Evolutionary conservation across 2,888 invertebrate species (phyloP).

Genomic region (Alentia gelatinosa): DNA sequence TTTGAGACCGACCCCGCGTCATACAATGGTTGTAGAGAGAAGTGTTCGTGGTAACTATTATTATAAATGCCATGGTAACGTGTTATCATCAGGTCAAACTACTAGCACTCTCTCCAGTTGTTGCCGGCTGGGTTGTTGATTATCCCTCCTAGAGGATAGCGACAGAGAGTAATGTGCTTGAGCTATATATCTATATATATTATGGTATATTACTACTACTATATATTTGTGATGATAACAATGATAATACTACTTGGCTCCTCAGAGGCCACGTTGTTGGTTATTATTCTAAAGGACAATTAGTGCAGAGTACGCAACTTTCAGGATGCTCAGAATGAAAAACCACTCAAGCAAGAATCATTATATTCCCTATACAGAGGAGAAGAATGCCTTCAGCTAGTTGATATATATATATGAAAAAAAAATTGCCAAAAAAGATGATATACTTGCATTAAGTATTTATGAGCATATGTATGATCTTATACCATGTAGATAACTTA

Average conservation of each 20-base stretch:
- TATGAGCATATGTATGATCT: constrained; percentile 52
- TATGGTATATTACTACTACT: constrained; percentile 30
- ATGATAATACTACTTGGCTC: constrained; percentile 31
- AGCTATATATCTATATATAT: constrained; percentile 49
- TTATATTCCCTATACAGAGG: constrained; percentile 41
- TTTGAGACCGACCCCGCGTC: constrained; percentile 36
- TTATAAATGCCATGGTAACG: constrained; percentile 38
- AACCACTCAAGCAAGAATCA: constrained; percentile 31
- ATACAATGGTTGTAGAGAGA: constrained; percentile 42
- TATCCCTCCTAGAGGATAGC: not conserved
- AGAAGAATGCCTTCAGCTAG: constrained; percentile 54
- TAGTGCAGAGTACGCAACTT: constrained; percentile 46
- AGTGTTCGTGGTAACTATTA: constrained; percentile 27
- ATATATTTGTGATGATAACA: constrained; percentile 49
- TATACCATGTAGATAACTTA: constrained; percentile 50
- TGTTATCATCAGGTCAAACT: constrained; percentile 14
- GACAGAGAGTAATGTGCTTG: constrained; percentile 24
- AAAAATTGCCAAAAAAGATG: constrained; percentile 48
- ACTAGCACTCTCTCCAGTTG: not conserved
- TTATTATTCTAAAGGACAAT: constrained; percentile 45
- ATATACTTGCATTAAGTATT: constrained; percentile 53
- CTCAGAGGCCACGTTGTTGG: constrained; percentile 21
- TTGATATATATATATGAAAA: constrained; percentile 40
- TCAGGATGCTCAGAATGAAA: constrained; percentile 1
- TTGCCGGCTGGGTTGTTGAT: not conserved